Conservation (phyloP, 2,113 vertebrate species). For the Ginglymostoma cirratum region DNA sequence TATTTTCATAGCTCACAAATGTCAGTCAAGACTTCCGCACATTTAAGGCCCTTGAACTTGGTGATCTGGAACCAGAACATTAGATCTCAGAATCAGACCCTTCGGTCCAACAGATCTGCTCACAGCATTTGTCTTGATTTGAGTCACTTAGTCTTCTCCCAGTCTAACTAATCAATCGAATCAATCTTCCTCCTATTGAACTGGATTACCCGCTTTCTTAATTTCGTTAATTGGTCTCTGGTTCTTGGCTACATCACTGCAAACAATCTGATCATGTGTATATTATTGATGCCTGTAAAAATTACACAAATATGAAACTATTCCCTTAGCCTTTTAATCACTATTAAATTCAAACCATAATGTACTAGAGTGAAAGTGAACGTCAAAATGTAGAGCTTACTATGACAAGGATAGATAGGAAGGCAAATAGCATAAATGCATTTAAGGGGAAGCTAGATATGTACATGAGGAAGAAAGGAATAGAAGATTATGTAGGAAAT, state of each 20-base stretch:
- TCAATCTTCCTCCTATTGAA: too few species aligned
- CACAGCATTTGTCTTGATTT: not conserved
- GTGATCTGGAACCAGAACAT: not conserved
- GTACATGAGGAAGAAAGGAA: not conserved
- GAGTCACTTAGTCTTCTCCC: not conserved
- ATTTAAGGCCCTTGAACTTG: not conserved
- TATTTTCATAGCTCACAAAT: not conserved
- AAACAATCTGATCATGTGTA: too few species aligned
- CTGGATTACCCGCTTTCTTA: too few species aligned
- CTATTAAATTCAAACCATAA: too few species aligned
- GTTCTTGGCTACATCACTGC: too few species aligned
- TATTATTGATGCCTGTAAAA: too few species aligned
- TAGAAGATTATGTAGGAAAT: not conserved
- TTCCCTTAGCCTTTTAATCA: too few species aligned
- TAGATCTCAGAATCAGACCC: not conserved
- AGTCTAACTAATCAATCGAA: not conserved
- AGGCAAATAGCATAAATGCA: not conserved
- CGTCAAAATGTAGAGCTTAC: not conserved
- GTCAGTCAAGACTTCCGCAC: not conserved
- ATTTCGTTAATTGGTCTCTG: too few species aligned
- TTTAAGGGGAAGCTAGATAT: not conserved
- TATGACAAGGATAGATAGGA: not conserved
- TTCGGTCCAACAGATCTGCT: not conserved
- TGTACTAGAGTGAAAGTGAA: not conserved
- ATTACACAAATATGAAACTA: too few species aligned